These are phyloP conservation scores for Empidonax alnorum DNA, from an alignment of 2,113 vertebrate species.

Conservation along the genomic window DNA sequence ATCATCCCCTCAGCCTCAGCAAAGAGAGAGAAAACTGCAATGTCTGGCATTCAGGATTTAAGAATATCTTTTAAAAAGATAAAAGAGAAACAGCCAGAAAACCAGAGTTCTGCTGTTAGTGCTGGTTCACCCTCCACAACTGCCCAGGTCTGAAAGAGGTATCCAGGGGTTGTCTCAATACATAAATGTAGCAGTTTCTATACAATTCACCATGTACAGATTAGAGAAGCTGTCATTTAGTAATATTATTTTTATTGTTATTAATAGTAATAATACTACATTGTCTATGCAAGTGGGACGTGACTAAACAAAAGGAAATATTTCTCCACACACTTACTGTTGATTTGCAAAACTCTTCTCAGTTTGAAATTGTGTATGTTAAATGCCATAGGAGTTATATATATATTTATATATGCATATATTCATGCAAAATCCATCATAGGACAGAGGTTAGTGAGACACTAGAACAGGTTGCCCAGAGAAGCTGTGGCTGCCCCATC, in stretches of 20 bases:
- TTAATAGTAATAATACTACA: too few relatives aligned
- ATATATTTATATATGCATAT: fast-evolving
- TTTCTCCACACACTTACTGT: background rate
- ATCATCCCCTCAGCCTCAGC: background rate
- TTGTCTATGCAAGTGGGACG: background rate
- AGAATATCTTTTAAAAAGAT: background rate
- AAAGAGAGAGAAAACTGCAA: background rate
- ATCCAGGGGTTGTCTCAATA: background rate
- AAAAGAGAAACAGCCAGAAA: background rate
- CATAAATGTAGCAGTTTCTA: fast-evolving
- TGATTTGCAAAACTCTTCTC: background rate
- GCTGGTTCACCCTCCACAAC: background rate
- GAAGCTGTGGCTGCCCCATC: background rate
- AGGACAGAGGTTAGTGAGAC: background rate
- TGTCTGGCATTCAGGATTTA: background rate
- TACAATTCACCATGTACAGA: background rate
- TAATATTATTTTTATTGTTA: background rate
- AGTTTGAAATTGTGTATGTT: background rate
- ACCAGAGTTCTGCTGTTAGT: background rate
- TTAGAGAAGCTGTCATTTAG: background rate
- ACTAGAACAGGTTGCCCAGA: background rate
- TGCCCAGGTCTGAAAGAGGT: background rate
- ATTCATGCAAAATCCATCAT: background rate
- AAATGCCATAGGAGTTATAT: background rate
- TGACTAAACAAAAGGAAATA: background rate